These are phyloP conservation scores for Uria aalge DNA, from an alignment of 2,113 vertebrate species.

Conservation along the genomic window DNA sequence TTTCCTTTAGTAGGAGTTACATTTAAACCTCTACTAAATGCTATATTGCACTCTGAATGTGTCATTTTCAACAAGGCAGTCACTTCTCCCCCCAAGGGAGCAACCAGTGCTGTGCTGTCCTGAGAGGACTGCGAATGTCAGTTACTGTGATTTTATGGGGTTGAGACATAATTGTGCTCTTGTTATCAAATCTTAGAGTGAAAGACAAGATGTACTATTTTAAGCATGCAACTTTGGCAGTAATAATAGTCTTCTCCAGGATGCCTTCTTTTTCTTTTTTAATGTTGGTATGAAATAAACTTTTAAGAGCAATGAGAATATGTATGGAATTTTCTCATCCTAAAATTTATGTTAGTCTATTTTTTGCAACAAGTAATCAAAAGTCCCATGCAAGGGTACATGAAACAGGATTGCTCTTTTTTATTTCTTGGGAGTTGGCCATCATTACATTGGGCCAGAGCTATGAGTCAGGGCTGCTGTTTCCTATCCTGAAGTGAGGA, in stretches of 20 bases:
- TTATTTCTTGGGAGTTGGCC: slow-evolving; percentile 31
- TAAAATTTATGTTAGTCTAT: neutral
- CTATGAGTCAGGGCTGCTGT: slow-evolving; percentile 53
- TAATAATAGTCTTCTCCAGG: neutral
- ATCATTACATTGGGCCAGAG: slow-evolving; percentile 13
- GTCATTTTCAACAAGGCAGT: neutral
- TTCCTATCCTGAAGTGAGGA: slow-evolving; percentile 51
- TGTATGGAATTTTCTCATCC: neutral
- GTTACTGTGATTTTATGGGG: neutral
- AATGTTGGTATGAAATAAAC: neutral
- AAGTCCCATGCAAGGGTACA: neutral
- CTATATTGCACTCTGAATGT: neutral
- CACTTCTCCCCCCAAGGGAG: neutral
- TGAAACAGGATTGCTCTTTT: slow-evolving; percentile 6
- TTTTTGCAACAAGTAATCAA: slow-evolving; percentile 2
- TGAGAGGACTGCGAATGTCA: neutral
- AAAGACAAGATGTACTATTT: neutral
- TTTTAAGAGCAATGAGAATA: neutral
- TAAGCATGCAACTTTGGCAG: neutral
- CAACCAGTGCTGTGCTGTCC: neutral
- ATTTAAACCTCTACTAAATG: neutral
- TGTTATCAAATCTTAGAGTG: neutral
- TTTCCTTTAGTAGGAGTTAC: neutral
- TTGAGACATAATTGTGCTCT: neutral
- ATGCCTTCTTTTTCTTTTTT: neutral